Conservation (phyloP, 1,140 invertebrate species). For the Apocrypta bakeri region DNA sequence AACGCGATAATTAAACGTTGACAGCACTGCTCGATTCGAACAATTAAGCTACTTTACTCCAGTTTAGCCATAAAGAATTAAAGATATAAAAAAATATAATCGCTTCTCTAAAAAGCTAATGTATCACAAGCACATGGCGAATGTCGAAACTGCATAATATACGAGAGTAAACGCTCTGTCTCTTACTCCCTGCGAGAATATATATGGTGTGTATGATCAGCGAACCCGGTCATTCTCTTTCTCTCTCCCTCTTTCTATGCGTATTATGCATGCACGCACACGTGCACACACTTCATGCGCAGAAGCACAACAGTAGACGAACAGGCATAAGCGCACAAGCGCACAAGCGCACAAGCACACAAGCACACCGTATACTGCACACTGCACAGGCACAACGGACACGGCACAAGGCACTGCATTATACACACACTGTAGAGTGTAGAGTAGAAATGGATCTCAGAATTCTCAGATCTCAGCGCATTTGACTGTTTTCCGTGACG, state of each 20-base stretch:
- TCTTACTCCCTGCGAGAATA: neutral
- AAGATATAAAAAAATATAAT: neutral
- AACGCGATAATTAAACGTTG: neutral
- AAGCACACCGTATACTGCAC: neutral
- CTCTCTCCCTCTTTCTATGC: too few species aligned
- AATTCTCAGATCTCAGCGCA: conserved; percentile 3
- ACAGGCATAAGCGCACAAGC: too few species aligned
- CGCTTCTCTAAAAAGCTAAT: neutral
- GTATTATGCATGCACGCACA: too few species aligned
- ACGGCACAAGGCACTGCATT: too few species aligned
- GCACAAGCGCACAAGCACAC: too few species aligned
- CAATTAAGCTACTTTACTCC: neutral
- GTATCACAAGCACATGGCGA: neutral
- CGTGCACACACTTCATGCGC: too few species aligned
- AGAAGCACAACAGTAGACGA: too few species aligned
- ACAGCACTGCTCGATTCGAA: neutral
- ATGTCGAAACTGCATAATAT: conserved; percentile 17
- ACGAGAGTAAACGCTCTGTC: neutral
- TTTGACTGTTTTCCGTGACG: conserved; percentile 39
- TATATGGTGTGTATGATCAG: too few species aligned
- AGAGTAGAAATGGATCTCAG: conserved; percentile 10
- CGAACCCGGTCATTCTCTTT: too few species aligned
- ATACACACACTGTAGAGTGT: neutral
- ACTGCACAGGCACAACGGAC: too few species aligned
- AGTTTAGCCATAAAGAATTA: neutral